phyloP scores from a whole-genome alignment of 2,888 invertebrate genomes.

The Ochlodes sylvanus region DNA sequence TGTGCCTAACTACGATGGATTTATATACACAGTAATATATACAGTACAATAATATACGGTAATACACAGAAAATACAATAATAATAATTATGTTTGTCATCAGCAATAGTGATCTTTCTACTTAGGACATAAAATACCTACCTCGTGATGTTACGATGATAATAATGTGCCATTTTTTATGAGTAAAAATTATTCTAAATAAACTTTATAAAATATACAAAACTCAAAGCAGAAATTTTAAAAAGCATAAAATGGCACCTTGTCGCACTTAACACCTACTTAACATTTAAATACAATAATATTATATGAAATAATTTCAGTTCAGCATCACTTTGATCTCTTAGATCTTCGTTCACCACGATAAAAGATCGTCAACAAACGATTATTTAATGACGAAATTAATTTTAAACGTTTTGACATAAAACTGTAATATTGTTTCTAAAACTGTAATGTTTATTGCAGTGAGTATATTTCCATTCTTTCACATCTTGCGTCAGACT shows the following conservation, averaged over 20 bases:
- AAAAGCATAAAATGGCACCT: background rate
- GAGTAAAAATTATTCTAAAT: too few species aligned
- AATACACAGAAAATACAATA: too few species aligned
- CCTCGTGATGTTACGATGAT: too few species aligned
- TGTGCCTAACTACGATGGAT: too few species aligned
- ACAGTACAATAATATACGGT: too few species aligned
- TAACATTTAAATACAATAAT: background rate
- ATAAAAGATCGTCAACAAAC: conserved; percentile 9
- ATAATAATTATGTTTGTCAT: too few species aligned
- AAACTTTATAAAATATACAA: too few species aligned
- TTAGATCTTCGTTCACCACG: background rate
- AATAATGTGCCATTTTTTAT: too few species aligned
- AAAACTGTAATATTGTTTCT: conserved; percentile 10
- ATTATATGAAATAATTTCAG: background rate
- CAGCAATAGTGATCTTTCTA: too few species aligned
- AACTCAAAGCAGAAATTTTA: background rate
- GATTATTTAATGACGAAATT: conserved; percentile 4
- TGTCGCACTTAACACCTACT: background rate
- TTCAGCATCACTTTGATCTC: conserved; percentile 15
- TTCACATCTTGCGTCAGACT: background rate
- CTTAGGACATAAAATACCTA: too few species aligned
- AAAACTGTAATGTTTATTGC: background rate
- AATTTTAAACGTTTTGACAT: conserved; percentile 10
- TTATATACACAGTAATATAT: too few species aligned
- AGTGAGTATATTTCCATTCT: background rate